A percentile compares a stretch with the other conserved stretches of the same genome.
phyloP scores from a whole-genome alignment of 2,888 invertebrate species.

The Myopa tessellatipennis region DNA sequence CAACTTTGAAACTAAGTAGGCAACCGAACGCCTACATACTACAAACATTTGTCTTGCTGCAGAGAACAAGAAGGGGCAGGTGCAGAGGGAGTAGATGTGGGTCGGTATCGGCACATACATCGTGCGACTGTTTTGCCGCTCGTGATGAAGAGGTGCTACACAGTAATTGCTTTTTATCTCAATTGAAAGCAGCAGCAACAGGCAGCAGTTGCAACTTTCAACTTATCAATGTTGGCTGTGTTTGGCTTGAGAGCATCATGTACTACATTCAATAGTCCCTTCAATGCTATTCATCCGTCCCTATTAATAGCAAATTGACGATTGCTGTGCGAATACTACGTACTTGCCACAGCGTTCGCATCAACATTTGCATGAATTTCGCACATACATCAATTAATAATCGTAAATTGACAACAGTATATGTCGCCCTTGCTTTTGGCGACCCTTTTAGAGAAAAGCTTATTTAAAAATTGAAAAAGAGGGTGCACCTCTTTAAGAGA shows the following conservation, averaged over 20 bases:
- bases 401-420: background rate
- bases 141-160: slow-evolving; percentile 41
- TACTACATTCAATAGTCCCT: no score
- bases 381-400: background rate
- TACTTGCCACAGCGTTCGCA: no score
- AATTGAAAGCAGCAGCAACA: slow-evolving; percentile 17
- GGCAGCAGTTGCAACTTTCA: slow-evolving; percentile 13
- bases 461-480: no score
- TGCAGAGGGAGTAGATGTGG: background rate
- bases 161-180: slow-evolving; percentile 41
- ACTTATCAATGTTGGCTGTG: slow-evolving; percentile 2
- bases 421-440: background rate
- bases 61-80: background rate
- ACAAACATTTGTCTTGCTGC: background rate
- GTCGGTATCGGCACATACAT: slow-evolving; percentile 19
- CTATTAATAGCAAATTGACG: no score
- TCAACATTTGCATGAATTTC: background rate
- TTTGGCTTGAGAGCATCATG: background rate
- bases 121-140: slow-evolving; percentile 26
- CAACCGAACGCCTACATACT: background rate
- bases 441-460: no score
- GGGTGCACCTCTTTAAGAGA: no score
- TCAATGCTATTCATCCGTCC: no score
- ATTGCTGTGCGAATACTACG: no score
- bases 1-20: background rate